Conservation (phyloP, 2,797 vertebrate genomes). For the Amniataba percoides region DNA sequence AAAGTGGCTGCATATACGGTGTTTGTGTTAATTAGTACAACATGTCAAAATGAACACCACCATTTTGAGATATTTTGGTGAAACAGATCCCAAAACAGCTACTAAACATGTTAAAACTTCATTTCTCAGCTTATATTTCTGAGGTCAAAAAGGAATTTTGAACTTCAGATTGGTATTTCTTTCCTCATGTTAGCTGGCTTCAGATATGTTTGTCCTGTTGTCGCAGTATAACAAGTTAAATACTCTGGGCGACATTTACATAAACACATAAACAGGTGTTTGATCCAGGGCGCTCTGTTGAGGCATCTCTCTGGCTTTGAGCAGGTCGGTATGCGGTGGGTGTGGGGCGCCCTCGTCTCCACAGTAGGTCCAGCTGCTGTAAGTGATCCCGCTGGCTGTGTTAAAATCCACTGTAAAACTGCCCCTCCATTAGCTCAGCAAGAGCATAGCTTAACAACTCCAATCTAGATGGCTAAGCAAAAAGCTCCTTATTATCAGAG, state of each 20-base stretch:
- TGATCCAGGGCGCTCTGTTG: neutral
- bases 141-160: neutral
- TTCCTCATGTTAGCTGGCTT: neutral
- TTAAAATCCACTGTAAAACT: constrained; percentile 47
- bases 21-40: constrained; percentile 5
- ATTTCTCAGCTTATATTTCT: neutral
- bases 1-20: neutral
- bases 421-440: constrained; percentile 46
- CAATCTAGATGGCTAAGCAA: constrained; percentile 50
- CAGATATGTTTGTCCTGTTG: neutral
- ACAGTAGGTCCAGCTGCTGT: constrained; percentile 19
- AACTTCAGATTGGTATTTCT: neutral
- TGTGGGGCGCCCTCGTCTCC: neutral
- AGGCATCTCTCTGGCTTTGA: constrained; percentile 2
- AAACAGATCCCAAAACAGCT: neutral
- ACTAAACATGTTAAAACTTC: neutral
- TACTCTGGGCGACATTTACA: neutral
- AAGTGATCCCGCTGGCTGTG: constrained; percentile 45
- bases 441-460: constrained; percentile 47
- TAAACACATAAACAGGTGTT: neutral
- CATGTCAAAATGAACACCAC: neutral
- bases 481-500: constrained; percentile 46
- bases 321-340: neutral
- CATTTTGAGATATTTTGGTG: neutral
- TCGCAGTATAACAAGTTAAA: neutral